Base-by-base conservation (phyloP, 2,888 invertebrate genomes). In the Ditylenchus weischeri region DNA sequence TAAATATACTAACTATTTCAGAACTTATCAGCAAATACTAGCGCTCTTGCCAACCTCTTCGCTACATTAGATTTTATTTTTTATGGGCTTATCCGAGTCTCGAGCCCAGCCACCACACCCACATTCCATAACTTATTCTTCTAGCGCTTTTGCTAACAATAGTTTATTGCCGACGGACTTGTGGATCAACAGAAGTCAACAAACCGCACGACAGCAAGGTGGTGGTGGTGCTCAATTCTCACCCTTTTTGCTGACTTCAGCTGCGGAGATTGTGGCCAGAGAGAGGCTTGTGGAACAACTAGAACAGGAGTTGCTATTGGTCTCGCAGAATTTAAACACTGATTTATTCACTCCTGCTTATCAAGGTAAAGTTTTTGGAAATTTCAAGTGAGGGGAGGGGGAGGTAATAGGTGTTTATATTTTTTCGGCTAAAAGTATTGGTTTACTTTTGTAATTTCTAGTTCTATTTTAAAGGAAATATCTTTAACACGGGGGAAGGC, bases 221-320 rank as follows among this genome's bases (percentile, higher is more conserved):
- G 54, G 29, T 18, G 5, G 18, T 23, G 54, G 23, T 11, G 11
- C 54, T 11, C 29, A 21, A 54, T 13, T 23, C 29, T 54, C 29
- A 54, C 29, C 54, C n/a, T 43, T 11, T 62, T 35, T 51, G 36
- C 51, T 63, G 13, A 49, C 63, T 21, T 63, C 51, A 8, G 63
- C 63, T 21, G 63, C 48, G 5, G 63, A 63, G 19, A 63, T 63
- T 23, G 63, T 63, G 23, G 48, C 63, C 11, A 19, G 63, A 8
- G 50, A 63, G 51, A 48, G 63, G n/a, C 11, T 63, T 2, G 51
- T 50, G 2, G 63, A 63, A 15, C 51, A 63, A 51, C 13, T 63
- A 11, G 61, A 61, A n/a, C 11, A n/a, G 13, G n/a, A 47, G 47
- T 11, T 59, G 35, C 35, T 59, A 18, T 15, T 43, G 8, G 43